phyloP scores from a whole-genome alignment of 2,888 invertebrate species.

The Microctonus aethiopoides region DNA sequence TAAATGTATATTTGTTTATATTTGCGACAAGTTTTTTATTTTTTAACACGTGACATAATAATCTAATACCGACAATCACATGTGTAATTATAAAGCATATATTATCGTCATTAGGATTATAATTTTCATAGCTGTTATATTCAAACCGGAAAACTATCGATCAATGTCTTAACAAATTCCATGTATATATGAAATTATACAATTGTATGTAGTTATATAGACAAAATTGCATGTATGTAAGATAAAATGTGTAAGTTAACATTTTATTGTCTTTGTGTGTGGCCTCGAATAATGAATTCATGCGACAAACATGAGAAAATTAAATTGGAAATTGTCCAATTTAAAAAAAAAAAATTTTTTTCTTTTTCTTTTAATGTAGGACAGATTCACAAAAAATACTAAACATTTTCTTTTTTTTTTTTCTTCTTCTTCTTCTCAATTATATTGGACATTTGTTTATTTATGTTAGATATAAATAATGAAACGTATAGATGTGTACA shows the following conservation, averaged over 20 bases:
- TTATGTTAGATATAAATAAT: background rate
- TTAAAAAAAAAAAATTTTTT: background rate
- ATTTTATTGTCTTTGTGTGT: background rate
- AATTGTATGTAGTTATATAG: background rate
- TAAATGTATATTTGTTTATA: too few species aligned
- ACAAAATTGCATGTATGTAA: background rate
- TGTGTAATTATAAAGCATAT: background rate
- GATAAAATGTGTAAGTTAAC: background rate
- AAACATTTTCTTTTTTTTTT: too few species aligned
- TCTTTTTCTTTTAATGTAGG: too few species aligned
- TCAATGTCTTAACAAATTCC: constrained; percentile 13
- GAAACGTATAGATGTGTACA: background rate
- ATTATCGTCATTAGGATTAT: constrained; percentile 7
- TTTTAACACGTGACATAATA: background rate
- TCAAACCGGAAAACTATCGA: constrained; percentile 29
- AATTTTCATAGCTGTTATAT: background rate
- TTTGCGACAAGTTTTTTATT: background rate
- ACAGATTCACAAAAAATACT: too few species aligned
- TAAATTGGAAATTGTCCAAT: background rate
- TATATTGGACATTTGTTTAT: background rate
- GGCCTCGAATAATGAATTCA: background rate
- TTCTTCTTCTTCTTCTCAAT: background rate
- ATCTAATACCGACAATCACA: background rate
- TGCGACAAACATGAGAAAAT: background rate
- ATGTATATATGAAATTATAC: background rate